A percentile compares a stretch with the other conserved stretches of the same genome.
These are phyloP conservation scores for Mercenaria mercenaria DNA, from an alignment of 1,140 invertebrate species.

Conservation along the genomic window DNA sequence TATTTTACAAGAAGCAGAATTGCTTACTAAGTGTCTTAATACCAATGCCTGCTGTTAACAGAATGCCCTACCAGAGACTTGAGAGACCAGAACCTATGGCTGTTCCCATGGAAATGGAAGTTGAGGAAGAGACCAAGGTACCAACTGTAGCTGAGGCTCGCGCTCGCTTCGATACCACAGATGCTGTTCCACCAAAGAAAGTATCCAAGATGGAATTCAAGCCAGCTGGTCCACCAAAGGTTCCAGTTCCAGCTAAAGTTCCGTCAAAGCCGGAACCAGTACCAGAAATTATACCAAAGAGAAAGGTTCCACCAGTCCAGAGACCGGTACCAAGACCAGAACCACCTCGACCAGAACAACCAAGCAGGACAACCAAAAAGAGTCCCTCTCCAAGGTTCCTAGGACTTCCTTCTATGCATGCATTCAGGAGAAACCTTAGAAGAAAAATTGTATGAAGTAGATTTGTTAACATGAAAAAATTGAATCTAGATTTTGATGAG, in stretches of 20 bases:
- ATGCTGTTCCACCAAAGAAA: constrained; percentile 37
- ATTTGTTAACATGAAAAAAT: too few species aligned
- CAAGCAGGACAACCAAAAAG: constrained; percentile 43
- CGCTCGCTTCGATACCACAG: constrained; percentile 69
- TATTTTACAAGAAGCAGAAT: too few species aligned
- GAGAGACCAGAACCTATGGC: constrained; percentile 60
- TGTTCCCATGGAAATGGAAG: constrained; percentile 66
- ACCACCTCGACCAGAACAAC: constrained; percentile 17
- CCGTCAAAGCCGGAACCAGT: constrained; percentile 9
- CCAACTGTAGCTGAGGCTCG: constrained; percentile 71
- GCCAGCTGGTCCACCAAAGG: constrained; percentile 27
- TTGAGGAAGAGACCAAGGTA: constrained; percentile 71
- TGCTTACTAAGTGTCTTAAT: too few species aligned
- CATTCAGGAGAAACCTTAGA: neutral
- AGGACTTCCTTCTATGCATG: neutral
- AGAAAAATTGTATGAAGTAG: too few species aligned
- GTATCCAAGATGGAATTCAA: constrained; percentile 53
- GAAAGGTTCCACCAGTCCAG: constrained; percentile 9
- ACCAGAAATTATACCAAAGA: constrained; percentile 32
- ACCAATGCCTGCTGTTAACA: neutral
- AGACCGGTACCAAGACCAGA: constrained; percentile 26
- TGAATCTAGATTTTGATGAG: too few species aligned
- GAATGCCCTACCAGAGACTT: constrained; percentile 56
- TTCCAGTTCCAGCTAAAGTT: neutral
- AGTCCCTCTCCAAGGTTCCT: constrained; percentile 49